phyloP scores from a whole-genome alignment of 2,888 invertebrate species.

The Exephanes ischioxanthus region DNA sequence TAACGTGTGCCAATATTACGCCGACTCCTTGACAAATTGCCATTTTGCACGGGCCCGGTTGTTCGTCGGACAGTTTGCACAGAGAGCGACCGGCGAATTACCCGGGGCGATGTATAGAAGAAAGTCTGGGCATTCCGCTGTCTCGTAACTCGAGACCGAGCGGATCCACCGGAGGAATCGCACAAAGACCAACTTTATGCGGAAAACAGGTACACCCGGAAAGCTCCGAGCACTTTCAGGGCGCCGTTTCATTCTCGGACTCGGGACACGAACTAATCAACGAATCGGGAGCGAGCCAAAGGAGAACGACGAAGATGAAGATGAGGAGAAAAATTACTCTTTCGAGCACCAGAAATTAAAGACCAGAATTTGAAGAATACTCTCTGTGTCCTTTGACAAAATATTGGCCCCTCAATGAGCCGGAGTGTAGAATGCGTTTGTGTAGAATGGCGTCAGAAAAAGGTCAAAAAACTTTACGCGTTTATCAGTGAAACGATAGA shows the following conservation, averaged over 20 bases:
- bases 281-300: conserved; percentile 10
- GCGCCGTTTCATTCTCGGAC: conserved; percentile 15
- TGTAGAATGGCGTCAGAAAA: not conserved
- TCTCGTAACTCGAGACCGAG: conserved; percentile 21
- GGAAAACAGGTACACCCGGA: conserved; percentile 9
- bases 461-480: not conserved
- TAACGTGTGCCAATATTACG: conserved; percentile 57
- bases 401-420: not conserved
- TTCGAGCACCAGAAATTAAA: not conserved
- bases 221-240: not conserved
- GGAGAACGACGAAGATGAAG: not conserved
- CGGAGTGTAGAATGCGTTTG: too few species aligned
- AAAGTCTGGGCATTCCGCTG: conserved; percentile 17
- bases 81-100: conserved; percentile 35
- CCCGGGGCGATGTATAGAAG: conserved; percentile 29
- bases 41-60: conserved; percentile 56
- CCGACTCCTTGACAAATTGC: conserved; percentile 59
- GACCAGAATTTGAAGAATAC: not conserved
- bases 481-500: not conserved
- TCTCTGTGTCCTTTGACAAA: not conserved
- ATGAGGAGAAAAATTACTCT: conserved; percentile 10
- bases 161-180: conserved; percentile 5
- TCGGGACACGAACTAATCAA: conserved; percentile 31
- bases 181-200: conserved; percentile 39
- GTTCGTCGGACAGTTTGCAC: conserved; percentile 24